These are phyloP conservation scores for Fregata magnificens DNA, from an alignment of 2,113 vertebrate species.

Conservation along the genomic window DNA sequence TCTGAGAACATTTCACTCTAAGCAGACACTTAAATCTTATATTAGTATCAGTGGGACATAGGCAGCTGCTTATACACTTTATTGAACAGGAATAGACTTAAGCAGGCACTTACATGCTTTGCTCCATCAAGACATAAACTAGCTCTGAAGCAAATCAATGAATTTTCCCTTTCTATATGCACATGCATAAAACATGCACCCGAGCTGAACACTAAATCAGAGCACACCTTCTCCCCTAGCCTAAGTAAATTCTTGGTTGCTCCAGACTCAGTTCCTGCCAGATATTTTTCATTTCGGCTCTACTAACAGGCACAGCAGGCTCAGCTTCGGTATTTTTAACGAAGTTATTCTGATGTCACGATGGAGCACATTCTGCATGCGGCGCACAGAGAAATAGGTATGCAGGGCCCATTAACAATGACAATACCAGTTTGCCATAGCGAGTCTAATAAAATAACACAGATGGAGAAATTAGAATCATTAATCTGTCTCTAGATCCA, in stretches of 20 bases:
- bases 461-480: slow-evolving; percentile 12
- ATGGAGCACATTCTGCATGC: not conserved
- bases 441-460: not conserved
- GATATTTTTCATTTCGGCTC: not conserved
- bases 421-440: not conserved
- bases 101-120: not conserved
- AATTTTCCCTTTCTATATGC: not conserved
- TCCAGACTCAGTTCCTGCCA: not conserved
- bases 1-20: not conserved
- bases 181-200: slow-evolving; percentile 4
- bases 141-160: slow-evolving; percentile 22
- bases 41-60: not conserved
- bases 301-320: not conserved
- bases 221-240: not conserved
- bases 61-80: slow-evolving; percentile 7
- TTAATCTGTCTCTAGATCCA: slow-evolving; percentile 15
- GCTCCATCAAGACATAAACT: slow-evolving; percentile 3
- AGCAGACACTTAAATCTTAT: not conserved
- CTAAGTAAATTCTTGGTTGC: not conserved
- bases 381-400: not conserved
- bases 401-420: not conserved
- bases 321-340: not conserved
- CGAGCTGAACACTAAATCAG: not conserved
- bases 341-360: not conserved
- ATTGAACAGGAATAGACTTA: slow-evolving; percentile 12